Percentiles rank a stretch among this genome's conserved stretches.
Evolutionary conservation across 2,797 vertebrate species (phyloP).

Genomic region (Scolopax rusticola): DNA sequence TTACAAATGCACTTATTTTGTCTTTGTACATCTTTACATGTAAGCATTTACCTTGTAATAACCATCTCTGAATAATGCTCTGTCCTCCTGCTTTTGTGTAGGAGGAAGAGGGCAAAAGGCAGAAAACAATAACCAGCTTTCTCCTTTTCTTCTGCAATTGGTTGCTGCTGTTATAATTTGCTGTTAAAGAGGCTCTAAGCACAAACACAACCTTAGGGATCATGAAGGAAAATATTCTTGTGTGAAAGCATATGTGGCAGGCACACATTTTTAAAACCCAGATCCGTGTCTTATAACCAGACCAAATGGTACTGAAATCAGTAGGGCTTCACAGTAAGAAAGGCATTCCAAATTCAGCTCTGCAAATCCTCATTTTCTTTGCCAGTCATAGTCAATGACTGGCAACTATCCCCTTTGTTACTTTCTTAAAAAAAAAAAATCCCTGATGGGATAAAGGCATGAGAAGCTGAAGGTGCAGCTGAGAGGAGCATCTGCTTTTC

Average conservation of each 20-base stretch:
- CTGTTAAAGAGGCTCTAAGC: background rate
- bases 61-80: slow-evolving; percentile 25
- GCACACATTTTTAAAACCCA: background rate
- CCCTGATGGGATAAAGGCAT: background rate
- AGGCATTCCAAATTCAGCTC: background rate
- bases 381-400: background rate
- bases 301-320: background rate
- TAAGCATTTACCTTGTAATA: slow-evolving; percentile 53
- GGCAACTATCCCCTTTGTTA: background rate
- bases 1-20: slow-evolving; percentile 63
- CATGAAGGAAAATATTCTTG: background rate
- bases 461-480: background rate
- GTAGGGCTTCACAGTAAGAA: background rate
- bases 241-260: background rate
- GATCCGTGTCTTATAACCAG: background rate
- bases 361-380: background rate
- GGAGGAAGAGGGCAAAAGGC: slow-evolving; percentile 9
- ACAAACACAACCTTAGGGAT: background rate
- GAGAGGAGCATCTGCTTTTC: background rate
- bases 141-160: background rate
- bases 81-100: background rate
- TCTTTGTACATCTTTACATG: slow-evolving; percentile 56
- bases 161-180: background rate
- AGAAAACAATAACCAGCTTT: slow-evolving; percentile 4
- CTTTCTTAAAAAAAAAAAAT: background rate